These are phyloP conservation scores for Pachyramphus minor DNA, from an alignment of 2,113 vertebrate species.

Conservation along the genomic window DNA sequence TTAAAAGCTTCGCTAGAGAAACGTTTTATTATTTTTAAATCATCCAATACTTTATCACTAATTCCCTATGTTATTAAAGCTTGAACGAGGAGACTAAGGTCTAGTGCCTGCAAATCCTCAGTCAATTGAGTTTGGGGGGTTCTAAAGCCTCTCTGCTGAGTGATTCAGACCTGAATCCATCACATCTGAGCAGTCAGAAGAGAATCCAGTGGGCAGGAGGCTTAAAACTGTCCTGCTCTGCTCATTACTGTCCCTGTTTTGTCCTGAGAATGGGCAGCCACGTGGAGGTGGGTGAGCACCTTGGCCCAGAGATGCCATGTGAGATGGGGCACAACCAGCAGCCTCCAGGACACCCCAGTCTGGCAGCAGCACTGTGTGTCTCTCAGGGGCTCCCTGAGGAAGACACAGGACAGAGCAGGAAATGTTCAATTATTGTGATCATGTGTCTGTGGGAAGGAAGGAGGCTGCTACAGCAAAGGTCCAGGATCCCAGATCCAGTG, in stretches of 20 bases:
- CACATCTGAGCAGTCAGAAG: background rate
- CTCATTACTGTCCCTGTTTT: background rate
- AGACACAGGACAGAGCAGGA: fast-evolving
- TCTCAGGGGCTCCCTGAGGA: background rate
- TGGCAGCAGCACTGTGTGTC: background rate
- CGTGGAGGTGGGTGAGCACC: background rate
- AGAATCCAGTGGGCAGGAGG: background rate
- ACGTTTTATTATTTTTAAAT: slow-evolving; percentile 34
- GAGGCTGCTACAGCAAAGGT: background rate
- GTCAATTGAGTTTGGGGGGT: background rate
- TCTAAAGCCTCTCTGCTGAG: background rate
- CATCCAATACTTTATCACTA: background rate
- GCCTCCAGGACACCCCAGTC: too few species aligned
- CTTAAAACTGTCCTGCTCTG: background rate
- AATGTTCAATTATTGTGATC: background rate
- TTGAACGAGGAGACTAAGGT: background rate
- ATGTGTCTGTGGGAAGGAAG: background rate
- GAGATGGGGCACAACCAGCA: background rate
- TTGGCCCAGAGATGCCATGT: fast-evolving
- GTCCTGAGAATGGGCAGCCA: background rate
- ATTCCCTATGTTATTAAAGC: slow-evolving; percentile 11
- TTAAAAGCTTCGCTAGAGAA: background rate
- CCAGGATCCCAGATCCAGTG: background rate
- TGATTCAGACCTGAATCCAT: background rate
- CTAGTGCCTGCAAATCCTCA: slow-evolving; percentile 29